Conservation (phyloP, 2,797 vertebrate species). For the Parauchenoglanis ngamensis region DNA sequence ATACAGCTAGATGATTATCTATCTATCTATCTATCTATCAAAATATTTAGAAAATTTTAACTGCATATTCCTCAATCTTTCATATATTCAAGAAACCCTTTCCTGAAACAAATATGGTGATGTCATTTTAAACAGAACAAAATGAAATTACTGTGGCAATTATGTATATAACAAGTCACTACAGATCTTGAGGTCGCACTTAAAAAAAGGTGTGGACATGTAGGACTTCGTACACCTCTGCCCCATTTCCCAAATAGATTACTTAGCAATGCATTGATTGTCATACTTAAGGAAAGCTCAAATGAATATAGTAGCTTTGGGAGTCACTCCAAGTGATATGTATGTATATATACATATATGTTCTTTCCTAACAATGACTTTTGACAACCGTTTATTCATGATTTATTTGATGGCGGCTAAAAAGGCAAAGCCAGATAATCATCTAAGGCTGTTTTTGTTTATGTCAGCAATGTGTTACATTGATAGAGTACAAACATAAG, state of each 20-base stretch:
- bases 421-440: not conserved
- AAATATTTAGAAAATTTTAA: not conserved
- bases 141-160: not conserved
- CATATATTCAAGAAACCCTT: not conserved
- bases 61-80: not conserved
- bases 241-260: not conserved
- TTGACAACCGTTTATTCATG: not conserved
- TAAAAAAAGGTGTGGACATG: not conserved
- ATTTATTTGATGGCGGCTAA: not conserved
- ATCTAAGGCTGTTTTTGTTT: not conserved
- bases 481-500: slow-evolving; percentile 12
- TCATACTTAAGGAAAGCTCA: not conserved
- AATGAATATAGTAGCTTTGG: not conserved
- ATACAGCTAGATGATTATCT: not conserved
- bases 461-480: slow-evolving; percentile 11
- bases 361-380: not conserved
- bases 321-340: not conserved
- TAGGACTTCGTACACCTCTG: not conserved
- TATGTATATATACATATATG: not conserved
- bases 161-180: not conserved
- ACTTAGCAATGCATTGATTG: not conserved
- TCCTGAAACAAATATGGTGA: not conserved
- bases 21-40: not conserved
- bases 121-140: not conserved
- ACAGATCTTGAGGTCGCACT: not conserved